Percentiles rank a stretch among this genome's conserved stretches.
Conservation (phyloP, 2,797 vertebrate genomes). For the Pristis pectinata region DNA sequence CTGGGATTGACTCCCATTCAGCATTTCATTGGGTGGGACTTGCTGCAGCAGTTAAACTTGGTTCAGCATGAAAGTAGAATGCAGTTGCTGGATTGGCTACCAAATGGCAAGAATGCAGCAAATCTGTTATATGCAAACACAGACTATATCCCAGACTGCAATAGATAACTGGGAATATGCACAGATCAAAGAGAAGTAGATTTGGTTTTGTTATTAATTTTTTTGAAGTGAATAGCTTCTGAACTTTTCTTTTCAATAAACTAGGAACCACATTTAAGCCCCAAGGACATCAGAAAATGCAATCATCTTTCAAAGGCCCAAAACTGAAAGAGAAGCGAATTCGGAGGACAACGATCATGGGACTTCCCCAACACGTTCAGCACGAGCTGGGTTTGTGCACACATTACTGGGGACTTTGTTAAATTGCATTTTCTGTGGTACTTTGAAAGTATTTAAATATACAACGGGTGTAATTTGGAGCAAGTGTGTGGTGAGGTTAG, state of each 20-base stretch:
- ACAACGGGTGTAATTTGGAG: background rate
- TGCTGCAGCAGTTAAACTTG: no score
- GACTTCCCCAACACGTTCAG: constrained; percentile 88
- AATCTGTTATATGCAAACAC: no score
- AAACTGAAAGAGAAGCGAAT: constrained; percentile 63
- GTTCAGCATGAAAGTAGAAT: no score
- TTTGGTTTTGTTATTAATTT: background rate
- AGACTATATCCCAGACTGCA: no score
- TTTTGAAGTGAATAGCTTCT: background rate
- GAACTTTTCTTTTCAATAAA: background rate
- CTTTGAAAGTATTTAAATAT: background rate
- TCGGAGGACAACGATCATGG: constrained; percentile 88
- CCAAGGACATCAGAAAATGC: background rate
- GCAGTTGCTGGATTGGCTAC: no score
- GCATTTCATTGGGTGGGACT: no score
- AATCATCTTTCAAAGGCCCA: background rate
- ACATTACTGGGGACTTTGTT: no score
- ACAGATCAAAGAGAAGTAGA: background rate
- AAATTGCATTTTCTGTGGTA: background rate
- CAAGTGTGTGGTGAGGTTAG: background rate
- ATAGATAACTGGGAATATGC: no score
- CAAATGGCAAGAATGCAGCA: no score
- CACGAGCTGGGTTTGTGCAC: constrained; percentile 77
- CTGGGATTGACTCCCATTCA: no score
- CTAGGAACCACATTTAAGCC: constrained; percentile 21